Conservation (phyloP, 2,113 vertebrate genomes). For the Xenus cinereus region DNA sequence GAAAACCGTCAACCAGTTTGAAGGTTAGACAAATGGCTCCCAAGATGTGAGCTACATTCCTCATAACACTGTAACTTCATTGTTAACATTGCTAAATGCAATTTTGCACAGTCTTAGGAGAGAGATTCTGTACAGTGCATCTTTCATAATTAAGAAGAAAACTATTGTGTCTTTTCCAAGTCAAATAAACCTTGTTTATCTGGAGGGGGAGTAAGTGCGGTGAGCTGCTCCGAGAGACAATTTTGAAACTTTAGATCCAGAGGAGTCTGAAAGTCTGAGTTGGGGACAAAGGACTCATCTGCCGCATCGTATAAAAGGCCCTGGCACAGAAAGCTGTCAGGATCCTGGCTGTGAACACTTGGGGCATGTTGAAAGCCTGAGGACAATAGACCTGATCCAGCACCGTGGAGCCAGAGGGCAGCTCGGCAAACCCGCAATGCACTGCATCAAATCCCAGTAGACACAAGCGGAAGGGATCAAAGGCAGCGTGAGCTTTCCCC, state of each 20-base stretch:
- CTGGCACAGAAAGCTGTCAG: background rate
- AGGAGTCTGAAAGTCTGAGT: constrained; percentile 32
- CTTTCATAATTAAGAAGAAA: constrained; percentile 27
- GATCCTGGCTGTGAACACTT: background rate
- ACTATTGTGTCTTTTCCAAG: constrained; percentile 32
- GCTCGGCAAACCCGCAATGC: background rate
- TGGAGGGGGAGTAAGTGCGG: background rate
- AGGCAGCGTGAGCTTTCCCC: background rate
- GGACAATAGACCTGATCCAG: background rate
- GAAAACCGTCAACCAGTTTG: background rate
- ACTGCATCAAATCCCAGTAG: background rate
- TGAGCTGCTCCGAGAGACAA: background rate
- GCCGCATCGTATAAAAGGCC: background rate
- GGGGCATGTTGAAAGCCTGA: background rate
- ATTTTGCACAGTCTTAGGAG: background rate
- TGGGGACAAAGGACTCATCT: constrained; percentile 20
- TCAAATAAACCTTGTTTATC: constrained; percentile 30
- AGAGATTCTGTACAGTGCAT: background rate
- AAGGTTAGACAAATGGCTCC: background rate
- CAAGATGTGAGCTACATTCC: background rate
- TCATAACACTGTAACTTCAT: background rate
- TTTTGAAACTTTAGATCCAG: constrained; percentile 35
- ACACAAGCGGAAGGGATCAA: background rate
- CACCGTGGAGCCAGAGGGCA: background rate
- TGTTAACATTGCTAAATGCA: background rate